phyloP scores from a whole-genome alignment of 2,797 vertebrate genomes.

The Sebastes kiyomatsui region DNA sequence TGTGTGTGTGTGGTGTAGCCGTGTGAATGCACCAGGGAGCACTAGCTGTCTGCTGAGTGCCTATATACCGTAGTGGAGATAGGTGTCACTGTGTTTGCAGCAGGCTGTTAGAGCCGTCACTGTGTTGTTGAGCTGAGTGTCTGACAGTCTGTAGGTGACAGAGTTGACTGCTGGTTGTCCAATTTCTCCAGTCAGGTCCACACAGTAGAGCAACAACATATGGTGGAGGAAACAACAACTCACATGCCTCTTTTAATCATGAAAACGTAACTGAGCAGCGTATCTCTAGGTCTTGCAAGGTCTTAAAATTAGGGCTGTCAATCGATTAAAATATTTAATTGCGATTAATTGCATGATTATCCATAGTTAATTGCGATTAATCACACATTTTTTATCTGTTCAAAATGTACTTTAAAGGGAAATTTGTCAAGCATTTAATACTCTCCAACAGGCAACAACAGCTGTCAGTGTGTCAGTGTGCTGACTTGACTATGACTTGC shows the following conservation, averaged over 20 bases:
- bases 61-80: slow-evolving; percentile 27
- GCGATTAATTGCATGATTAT: too few species aligned
- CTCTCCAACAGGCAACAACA: too few species aligned
- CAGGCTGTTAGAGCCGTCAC: slow-evolving; percentile 57
- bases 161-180: slow-evolving; percentile 29
- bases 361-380: too few species aligned
- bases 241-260: not conserved
- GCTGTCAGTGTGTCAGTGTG: too few species aligned
- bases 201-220: slow-evolving; percentile 2
- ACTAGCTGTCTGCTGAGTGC: slow-evolving; percentile 28
- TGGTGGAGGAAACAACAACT: not conserved
- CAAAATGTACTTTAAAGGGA: too few species aligned
- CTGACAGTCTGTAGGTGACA: slow-evolving; percentile 51
- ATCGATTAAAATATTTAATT: too few species aligned
- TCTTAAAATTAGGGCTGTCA: too few species aligned
- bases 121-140: slow-evolving; percentile 41
- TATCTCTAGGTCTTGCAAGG: not conserved
- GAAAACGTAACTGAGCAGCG: not conserved
- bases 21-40: slow-evolving; percentile 28
- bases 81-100: slow-evolving; percentile 61
- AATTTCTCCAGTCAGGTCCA: slow-evolving; percentile 17
- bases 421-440: too few species aligned
- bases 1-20: slow-evolving; percentile 1
- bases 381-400: too few species aligned
- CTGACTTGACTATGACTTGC: too few species aligned